A percentile compares a stretch with the other conserved stretches of the same genome.
Conservation (phyloP, 2,888 invertebrate species). For the Meta bourneti region DNA sequence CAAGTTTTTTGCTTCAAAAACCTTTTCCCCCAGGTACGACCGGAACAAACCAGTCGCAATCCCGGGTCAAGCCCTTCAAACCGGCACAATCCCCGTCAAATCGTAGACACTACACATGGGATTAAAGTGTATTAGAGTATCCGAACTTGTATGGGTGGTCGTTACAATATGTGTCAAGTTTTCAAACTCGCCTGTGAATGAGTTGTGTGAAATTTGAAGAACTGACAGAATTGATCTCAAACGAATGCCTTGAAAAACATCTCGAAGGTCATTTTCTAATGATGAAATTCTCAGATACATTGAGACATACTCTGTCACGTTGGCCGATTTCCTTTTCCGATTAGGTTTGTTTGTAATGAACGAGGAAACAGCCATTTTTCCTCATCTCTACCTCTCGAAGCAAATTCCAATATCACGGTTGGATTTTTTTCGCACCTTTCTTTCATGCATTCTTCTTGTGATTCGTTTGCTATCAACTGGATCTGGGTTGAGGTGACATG, state of each 20-base stretch:
- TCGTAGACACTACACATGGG: no score
- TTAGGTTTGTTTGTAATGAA: neutral
- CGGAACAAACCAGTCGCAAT: no score
- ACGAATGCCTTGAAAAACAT: neutral
- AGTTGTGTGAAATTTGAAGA: no score
- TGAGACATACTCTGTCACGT: neutral
- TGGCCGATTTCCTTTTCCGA: neutral
- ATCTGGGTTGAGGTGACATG: slow-evolving; percentile 12
- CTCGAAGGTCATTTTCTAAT: slow-evolving; percentile 1
- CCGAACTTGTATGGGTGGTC: neutral
- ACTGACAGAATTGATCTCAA: no score
- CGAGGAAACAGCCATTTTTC: neutral
- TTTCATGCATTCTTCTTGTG: neutral
- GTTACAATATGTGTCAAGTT: neutral
- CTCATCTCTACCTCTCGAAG: neutral
- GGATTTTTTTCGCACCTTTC: neutral
- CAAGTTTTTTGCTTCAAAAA: no score
- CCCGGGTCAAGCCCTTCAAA: no score
- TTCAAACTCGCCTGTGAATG: neutral
- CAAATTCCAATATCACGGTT: neutral
- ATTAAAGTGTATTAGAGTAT: neutral
- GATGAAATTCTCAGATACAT: neutral
- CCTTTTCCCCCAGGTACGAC: no score
- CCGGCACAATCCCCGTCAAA: no score
- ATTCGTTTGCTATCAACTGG: neutral